Conservation (phyloP, 1,140 invertebrate genomes). For the Drosophila nigromelanica region DNA sequence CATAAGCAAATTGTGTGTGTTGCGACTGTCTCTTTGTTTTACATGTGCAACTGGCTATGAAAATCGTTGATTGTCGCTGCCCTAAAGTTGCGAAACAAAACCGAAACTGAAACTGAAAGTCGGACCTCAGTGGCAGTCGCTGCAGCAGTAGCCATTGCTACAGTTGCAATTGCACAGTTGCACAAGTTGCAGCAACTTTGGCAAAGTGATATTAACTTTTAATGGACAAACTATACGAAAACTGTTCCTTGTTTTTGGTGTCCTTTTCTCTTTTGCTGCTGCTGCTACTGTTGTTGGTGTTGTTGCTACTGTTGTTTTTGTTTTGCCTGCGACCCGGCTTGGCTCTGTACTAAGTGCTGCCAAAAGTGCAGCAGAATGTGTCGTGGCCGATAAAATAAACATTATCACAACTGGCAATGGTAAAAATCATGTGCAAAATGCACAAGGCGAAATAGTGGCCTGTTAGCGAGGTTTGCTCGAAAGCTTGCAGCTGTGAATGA, state of each 20-base stretch:
- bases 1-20: conserved; percentile 58
- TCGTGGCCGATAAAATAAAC: conserved; percentile 82
- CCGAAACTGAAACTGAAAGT: conserved; percentile 34
- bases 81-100: conserved; percentile 57
- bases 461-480: conserved; percentile 45
- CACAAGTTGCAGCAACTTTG: conserved; percentile 64
- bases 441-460: conserved; percentile 53
- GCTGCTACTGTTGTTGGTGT: neutral
- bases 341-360: conserved; percentile 74
- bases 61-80: conserved; percentile 78
- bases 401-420: conserved; percentile 81
- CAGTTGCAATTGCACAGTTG: conserved; percentile 20
- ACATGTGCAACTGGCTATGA: conserved; percentile 80
- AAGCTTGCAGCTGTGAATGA: neutral
- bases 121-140: neutral
- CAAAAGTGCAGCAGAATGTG: conserved; percentile 82
- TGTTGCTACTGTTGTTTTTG: conserved; percentile 29
- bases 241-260: conserved; percentile 53
- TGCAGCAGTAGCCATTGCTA: conserved; percentile 7
- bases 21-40: conserved; percentile 59
- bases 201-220: conserved; percentile 82
- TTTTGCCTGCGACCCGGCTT: conserved; percentile 67
- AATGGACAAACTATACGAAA: conserved; percentile 79
- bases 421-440: conserved; percentile 80
- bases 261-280: conserved; percentile 1